These are phyloP conservation scores for Sus scrofa DNA, from an alignment of 2,113 vertebrate species.

Conservation along the genomic window DNA sequence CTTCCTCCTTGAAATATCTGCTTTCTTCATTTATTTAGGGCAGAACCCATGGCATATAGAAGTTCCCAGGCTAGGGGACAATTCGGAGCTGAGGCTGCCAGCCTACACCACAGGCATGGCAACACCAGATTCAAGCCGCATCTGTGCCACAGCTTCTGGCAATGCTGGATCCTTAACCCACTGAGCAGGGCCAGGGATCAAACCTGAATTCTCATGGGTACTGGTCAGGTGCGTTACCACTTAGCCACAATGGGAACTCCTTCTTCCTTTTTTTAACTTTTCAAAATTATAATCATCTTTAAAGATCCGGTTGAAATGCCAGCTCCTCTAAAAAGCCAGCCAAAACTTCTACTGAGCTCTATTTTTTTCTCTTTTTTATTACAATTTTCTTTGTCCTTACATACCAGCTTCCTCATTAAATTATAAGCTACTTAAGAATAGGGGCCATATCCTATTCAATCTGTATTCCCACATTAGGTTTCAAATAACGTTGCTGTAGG, in stretches of 20 bases:
- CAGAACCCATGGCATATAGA: too few relatives aligned
- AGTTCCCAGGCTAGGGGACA: too few relatives aligned
- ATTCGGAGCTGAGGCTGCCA: too few relatives aligned
- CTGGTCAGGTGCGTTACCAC: too few relatives aligned
- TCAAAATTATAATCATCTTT: neutral
- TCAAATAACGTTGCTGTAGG: neutral
- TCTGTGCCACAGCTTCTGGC: too few relatives aligned
- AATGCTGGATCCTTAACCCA: too few relatives aligned
- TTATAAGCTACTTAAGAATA: neutral
- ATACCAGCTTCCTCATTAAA: neutral
- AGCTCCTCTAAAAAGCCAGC: neutral
- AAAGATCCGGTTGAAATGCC: neutral
- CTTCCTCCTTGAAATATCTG: neutral
- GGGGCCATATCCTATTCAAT: neutral
- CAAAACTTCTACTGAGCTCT: neutral
- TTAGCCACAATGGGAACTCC: too few relatives aligned
- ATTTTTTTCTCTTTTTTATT: neutral
- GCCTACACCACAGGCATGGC: too few relatives aligned
- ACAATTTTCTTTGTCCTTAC: neutral
- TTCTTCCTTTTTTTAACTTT: neutral
- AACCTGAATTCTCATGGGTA: too few relatives aligned
- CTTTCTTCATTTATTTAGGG: neutral
- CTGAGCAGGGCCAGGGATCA: too few relatives aligned
- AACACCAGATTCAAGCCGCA: too few relatives aligned
- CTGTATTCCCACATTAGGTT: neutral